These are phyloP conservation scores for Gastrophysa polygoni DNA, from an alignment of 2,888 invertebrate species.

Conservation along the genomic window DNA sequence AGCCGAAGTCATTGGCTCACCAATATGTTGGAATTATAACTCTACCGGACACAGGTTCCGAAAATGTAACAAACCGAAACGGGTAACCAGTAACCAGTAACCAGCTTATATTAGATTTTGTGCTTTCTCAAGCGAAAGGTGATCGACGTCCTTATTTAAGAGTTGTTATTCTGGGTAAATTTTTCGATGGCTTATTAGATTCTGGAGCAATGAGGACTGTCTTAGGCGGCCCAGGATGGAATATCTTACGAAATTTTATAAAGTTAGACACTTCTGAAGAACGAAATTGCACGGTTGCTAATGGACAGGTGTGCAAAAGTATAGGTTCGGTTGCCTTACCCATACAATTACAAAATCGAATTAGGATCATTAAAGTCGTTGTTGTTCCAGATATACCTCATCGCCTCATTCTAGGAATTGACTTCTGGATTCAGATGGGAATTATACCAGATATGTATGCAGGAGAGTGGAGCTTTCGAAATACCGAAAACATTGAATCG, in stretches of 20 bases:
- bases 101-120: background rate
- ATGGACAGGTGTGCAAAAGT: background rate
- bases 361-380: background rate
- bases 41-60: background rate
- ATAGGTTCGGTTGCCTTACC: background rate
- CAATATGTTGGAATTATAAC: slow-evolving; percentile 10
- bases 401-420: background rate
- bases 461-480: background rate
- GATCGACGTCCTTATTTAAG: background rate
- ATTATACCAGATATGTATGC: background rate
- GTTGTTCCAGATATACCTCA: background rate
- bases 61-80: slow-evolving; percentile 1
- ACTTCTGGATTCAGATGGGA: background rate
- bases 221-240: background rate
- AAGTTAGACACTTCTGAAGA: background rate
- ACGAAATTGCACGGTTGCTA: background rate
- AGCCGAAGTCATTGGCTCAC: background rate
- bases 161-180: background rate
- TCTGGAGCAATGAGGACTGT: background rate
- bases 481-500: background rate
- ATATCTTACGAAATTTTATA: background rate
- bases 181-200: background rate
- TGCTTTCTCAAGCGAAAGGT: background rate
- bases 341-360: background rate
- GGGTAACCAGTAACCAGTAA: background rate